Conservation (phyloP, 2,888 invertebrate species). For the Tortrix viridana region DNA sequence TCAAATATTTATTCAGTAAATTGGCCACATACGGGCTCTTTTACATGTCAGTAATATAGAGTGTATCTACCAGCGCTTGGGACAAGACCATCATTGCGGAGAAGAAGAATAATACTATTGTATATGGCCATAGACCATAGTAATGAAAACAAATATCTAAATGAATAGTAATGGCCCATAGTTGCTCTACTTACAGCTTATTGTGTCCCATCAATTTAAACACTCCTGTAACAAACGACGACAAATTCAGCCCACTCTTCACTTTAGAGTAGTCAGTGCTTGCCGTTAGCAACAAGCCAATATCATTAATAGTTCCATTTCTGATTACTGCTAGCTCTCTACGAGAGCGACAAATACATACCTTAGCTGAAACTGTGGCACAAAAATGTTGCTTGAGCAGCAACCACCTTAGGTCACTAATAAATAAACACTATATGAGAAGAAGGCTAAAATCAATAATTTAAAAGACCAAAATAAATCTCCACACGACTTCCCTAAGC, state of each 20-base stretch:
- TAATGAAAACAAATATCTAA: too few species aligned
- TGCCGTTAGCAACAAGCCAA: not conserved
- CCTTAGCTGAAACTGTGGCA: constrained; percentile 76
- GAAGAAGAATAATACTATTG: too few species aligned
- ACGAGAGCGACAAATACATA: constrained; percentile 48
- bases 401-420: constrained; percentile 67
- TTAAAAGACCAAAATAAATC: constrained; percentile 65
- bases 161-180: too few species aligned
- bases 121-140: too few species aligned
- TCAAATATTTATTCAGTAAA: too few species aligned
- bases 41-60: too few species aligned
- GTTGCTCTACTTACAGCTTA: not conserved
- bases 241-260: not conserved
- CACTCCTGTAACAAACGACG: too few species aligned
- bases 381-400: constrained; percentile 71
- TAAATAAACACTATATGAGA: constrained; percentile 70
- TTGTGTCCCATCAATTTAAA: not conserved
- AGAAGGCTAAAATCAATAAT: constrained; percentile 77
- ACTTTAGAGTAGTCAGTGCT: constrained; percentile 2
- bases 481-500: constrained; percentile 61
- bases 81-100: too few species aligned
- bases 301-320: constrained; percentile 10
- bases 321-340: constrained; percentile 16
- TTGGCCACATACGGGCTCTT: too few species aligned
- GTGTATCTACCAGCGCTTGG: too few species aligned